Conservation (phyloP, 2,888 invertebrate species). For the Caenorhabditis sp. region DNA sequence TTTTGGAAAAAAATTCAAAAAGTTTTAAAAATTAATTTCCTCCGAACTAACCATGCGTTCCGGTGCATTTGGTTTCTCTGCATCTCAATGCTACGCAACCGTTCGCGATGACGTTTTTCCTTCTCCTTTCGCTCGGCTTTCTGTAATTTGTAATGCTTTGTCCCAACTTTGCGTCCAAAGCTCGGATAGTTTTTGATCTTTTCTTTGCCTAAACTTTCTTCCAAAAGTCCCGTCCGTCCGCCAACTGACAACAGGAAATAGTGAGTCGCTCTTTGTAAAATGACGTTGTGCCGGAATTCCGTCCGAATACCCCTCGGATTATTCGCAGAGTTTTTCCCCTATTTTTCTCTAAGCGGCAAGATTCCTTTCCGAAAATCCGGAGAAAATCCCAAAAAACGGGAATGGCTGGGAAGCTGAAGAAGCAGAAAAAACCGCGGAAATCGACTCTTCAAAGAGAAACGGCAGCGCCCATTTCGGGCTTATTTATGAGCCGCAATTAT, state of each 20-base stretch:
- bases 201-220: neutral
- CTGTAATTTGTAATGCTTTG: conserved; percentile 61
- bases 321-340: too few relatives aligned
- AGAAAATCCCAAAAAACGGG: too few relatives aligned
- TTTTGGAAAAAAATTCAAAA: neutral
- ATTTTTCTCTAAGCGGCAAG: too few relatives aligned
- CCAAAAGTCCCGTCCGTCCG: too few relatives aligned
- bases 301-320: conserved; percentile 1
- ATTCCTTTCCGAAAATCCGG: too few relatives aligned
- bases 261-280: neutral
- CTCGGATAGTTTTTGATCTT: neutral
- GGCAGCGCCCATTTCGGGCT: too few relatives aligned
- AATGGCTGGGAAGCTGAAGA: too few relatives aligned
- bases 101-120: conserved; percentile 79
- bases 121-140: conserved; percentile 80
- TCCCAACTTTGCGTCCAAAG: too few relatives aligned
- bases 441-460: too few relatives aligned
- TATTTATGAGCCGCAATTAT: conserved; percentile 2
- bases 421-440: too few relatives aligned
- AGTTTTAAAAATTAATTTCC: too few relatives aligned
- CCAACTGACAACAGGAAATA: conserved; percentile 7
- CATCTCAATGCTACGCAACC: conserved; percentile 74
- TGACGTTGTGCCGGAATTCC: conserved; percentile 3
- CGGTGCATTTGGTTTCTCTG: conserved; percentile 76
- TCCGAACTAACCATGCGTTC: conserved; percentile 72